phyloP scores from a whole-genome alignment of 2,797 vertebrate species.

The Novumbra hubbsi region DNA sequence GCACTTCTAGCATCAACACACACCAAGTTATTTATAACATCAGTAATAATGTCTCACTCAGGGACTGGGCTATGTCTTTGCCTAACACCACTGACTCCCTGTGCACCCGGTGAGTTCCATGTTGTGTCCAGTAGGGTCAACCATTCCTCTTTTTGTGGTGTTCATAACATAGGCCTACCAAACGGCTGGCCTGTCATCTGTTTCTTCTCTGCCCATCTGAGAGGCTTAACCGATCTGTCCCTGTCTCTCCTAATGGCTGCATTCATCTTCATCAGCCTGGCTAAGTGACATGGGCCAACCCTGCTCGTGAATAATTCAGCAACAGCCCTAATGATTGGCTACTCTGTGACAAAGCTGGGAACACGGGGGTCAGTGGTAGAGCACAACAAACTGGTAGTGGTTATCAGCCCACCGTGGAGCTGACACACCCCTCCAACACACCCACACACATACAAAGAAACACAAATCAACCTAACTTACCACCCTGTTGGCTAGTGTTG shows the following conservation, averaged over 20 bases:
- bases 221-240: conserved; percentile 9
- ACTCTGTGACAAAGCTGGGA: conserved; percentile 53
- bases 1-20: too few relatives aligned
- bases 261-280: conserved; percentile 49
- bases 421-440: conserved; percentile 7
- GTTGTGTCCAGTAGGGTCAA: not conserved
- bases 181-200: not conserved
- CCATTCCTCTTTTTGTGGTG: not conserved
- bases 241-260: conserved; percentile 12
- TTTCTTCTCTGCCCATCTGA: conserved; percentile 7
- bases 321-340: conserved; percentile 53
- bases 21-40: not conserved
- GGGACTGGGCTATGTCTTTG: not conserved
- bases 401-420: conserved; percentile 33
- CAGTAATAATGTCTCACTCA: not conserved
- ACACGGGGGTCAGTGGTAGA: conserved; percentile 41
- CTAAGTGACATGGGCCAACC: conserved; percentile 45
- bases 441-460: not conserved
- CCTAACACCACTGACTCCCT: not conserved
- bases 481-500: not conserved
- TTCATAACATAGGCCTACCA: not conserved
- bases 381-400: conserved; percentile 36
- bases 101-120: not conserved
- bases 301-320: conserved; percentile 52
- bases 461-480: not conserved